Base-by-base conservation (phyloP, 53 echinoderm and acorn worm genomes). In the Mesocentrotus franciscanus region DNA sequence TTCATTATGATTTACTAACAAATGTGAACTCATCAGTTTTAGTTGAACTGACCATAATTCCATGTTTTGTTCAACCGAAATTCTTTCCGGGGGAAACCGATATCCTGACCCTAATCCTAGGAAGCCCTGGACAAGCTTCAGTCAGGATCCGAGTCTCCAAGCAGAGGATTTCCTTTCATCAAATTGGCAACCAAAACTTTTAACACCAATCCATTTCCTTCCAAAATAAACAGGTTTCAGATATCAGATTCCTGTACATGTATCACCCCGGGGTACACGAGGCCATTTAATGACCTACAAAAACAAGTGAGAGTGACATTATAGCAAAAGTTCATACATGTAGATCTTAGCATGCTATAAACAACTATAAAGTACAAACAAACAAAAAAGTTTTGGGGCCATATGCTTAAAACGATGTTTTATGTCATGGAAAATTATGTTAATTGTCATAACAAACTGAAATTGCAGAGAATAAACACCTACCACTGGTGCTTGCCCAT, bases 111-210 rank as follows among this genome's bases (percentile, higher is more conserved):
- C 32, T 74, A 74, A 74, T 74, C 74, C 74, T 74, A 11, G 32
- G 74, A 74, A 32, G 74, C 42, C 81, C 3, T 10, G 27, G 36
- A 81, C 33, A 81, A 42, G 18, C 81, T 81, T 18, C 39, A 20
- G 81, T 42, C 15, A 42, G 81, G 81, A 81, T 81, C 81, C 42
- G 36, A 6, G 81, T 42, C 81, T 81, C 81, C 17, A 16, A 39
- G 12, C 81, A 81, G 81, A 42, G 42, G 81, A 81, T 81, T 81
- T 81, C 81, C 81, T 81, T 81, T 81, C 81, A 17, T 36, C 81
- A 81, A 81, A 81, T 81, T 42, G 81, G 36, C 81, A 81, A 11
- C 81, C 36, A 39, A 74, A 74, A 74, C 74, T 74, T n/a, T 22
- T 12, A 74, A 74, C 32, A 74, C 74, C 74, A 32, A 81, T 81